phyloP scores from a whole-genome alignment of 2,797 vertebrate genomes.

The Microctenopoma steveboyesi region DNA sequence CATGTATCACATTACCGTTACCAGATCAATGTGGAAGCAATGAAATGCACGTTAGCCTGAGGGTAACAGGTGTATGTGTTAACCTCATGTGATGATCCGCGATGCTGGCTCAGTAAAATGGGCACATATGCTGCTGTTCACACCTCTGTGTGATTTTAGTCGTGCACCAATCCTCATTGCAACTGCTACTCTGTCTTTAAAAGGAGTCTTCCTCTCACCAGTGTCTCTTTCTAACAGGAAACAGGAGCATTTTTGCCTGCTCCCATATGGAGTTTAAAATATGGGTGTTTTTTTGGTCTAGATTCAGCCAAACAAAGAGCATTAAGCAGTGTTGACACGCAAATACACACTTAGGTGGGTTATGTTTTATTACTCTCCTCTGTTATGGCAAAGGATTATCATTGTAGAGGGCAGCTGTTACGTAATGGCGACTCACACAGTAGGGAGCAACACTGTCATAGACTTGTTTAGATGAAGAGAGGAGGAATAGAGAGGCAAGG shows the following conservation, averaged over 20 bases:
- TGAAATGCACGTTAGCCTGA: neutral
- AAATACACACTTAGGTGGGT: constrained; percentile 44
- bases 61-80: no score
- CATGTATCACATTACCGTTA: neutral
- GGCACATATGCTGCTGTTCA: no score
- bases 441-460: neutral
- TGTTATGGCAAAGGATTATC: constrained; percentile 54
- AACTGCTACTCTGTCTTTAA: neutral
- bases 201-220: neutral
- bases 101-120: no score
- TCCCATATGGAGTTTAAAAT: constrained; percentile 3
- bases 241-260: neutral
- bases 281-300: neutral
- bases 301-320: neutral
- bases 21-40: neutral
- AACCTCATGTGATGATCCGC: no score
- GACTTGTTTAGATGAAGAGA: constrained; percentile 10
- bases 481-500: neutral
- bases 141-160: no score
- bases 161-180: no score
- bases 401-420: constrained; percentile 40
- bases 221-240: constrained; percentile 2
- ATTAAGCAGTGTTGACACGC: constrained; percentile 10
- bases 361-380: constrained; percentile 30
- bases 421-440: constrained; percentile 19